Conservation (phyloP, 2,113 vertebrate genomes). For the Pelobates fuscus region DNA sequence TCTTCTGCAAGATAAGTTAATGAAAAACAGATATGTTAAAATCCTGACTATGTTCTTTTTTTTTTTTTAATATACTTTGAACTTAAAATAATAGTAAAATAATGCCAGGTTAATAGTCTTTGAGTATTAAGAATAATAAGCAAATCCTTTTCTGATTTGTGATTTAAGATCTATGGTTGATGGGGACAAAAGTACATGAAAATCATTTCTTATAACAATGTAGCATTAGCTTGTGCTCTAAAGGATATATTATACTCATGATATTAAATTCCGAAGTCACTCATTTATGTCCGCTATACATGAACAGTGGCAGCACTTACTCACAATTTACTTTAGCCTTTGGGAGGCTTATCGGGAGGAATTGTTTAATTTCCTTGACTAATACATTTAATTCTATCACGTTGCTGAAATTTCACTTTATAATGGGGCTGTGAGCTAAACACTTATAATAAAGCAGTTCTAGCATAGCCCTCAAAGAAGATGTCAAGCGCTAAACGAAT, state of each 20-base stretch:
- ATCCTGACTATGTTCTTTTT: slow-evolving; percentile 56
- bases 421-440: background rate
- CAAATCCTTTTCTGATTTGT: slow-evolving; percentile 51
- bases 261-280: slow-evolving; percentile 26
- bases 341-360: slow-evolving; percentile 16
- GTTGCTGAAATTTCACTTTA: background rate
- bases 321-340: slow-evolving; percentile 29
- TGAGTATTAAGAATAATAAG: slow-evolving; percentile 55
- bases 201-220: slow-evolving; percentile 33
- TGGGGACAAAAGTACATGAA: slow-evolving; percentile 28
- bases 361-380: slow-evolving; percentile 35
- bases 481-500: no score
- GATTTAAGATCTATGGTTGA: slow-evolving; percentile 19
- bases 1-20: slow-evolving; percentile 78
- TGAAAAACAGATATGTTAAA: slow-evolving; percentile 72
- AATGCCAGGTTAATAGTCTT: slow-evolving; percentile 63
- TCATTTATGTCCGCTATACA: slow-evolving; percentile 23
- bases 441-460: background rate
- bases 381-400: slow-evolving; percentile 10
- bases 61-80: slow-evolving; percentile 65
- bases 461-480: no score
- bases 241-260: slow-evolving; percentile 15
- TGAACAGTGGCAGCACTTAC: slow-evolving; percentile 22
- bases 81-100: slow-evolving; percentile 69
- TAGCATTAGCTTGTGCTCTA: slow-evolving; percentile 4